A percentile compares a stretch with the other conserved stretches of the same genome.
phyloP scores from a whole-genome alignment of 1,140 invertebrate species.

The Cotesia vestalis region DNA sequence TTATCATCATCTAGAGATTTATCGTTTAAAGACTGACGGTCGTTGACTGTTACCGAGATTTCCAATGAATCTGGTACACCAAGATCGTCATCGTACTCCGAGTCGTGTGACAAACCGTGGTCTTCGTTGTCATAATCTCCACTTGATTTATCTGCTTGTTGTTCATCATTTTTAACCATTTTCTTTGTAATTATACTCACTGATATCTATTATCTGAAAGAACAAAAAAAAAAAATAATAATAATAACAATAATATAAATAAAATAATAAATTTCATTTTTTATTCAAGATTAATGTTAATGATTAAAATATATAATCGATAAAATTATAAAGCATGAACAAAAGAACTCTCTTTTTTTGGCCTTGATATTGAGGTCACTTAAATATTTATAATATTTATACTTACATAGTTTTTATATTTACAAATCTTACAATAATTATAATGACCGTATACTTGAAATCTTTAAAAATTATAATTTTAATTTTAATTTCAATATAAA shows the following conservation, averaged over 20 bases:
- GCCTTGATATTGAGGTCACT: constrained; percentile 34
- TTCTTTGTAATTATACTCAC: constrained; percentile 1
- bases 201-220: neutral
- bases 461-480: too few species aligned
- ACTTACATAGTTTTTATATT: too few species aligned
- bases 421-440: too few species aligned
- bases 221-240: neutral
- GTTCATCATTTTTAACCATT: constrained; percentile 20
- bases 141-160: constrained; percentile 10
- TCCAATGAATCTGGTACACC: constrained; percentile 70
- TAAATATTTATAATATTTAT: constrained; percentile 7
- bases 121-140: constrained; percentile 17
- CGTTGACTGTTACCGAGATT: constrained; percentile 66
- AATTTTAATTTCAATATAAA: too few species aligned
- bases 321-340: constrained; percentile 25
- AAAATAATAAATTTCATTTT: neutral
- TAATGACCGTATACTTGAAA: too few species aligned
- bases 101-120: constrained; percentile 58
- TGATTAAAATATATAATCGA: constrained; percentile 11
- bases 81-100: constrained; percentile 72
- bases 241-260: neutral
- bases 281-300: constrained; percentile 4
- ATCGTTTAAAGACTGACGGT: constrained; percentile 60
- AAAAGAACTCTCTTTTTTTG: constrained; percentile 23
- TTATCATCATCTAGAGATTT: constrained; percentile 2